phyloP scores from a whole-genome alignment of 2,113 vertebrate species.

The Colius striatus region DNA sequence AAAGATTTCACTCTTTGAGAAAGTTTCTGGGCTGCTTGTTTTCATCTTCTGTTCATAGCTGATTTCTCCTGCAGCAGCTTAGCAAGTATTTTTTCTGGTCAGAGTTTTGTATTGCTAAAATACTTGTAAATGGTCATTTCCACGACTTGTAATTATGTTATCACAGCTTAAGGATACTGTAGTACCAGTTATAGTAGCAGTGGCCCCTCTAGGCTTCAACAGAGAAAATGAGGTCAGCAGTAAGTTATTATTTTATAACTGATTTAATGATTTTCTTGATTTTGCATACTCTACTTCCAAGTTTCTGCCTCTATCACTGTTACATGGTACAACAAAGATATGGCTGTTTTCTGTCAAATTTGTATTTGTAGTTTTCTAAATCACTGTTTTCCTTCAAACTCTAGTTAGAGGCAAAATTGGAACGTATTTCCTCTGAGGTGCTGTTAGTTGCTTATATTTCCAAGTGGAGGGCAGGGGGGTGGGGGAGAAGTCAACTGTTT shows the following conservation, averaged over 20 bases:
- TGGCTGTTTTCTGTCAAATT: not conserved
- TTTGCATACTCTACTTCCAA: not conserved
- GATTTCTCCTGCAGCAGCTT: not conserved
- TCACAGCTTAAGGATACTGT: not conserved
- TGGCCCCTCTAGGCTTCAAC: not conserved
- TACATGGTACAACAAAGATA: not conserved
- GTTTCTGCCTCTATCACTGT: not conserved
- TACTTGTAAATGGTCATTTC: not conserved
- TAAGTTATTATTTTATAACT: not conserved
- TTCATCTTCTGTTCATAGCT: not conserved
- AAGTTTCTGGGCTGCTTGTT: not conserved
- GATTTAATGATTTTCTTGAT: not conserved
- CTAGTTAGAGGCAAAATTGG: not conserved
- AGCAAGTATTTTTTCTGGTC: not conserved
- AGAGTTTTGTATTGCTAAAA: not conserved
- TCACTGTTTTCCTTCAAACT: not conserved
- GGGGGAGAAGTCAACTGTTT: not conserved
- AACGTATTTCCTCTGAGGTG: not conserved
- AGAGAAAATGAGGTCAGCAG: not conserved
- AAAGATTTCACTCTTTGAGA: not conserved
- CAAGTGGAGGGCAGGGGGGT: not conserved
- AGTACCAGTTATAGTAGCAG: not conserved
- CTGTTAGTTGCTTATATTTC: not conserved
- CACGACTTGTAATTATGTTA: not conserved
- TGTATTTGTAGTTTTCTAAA: conserved; percentile 12